phyloP scores from a whole-genome alignment of 2,113 vertebrate genomes.

The Brevimyrus niger region DNA sequence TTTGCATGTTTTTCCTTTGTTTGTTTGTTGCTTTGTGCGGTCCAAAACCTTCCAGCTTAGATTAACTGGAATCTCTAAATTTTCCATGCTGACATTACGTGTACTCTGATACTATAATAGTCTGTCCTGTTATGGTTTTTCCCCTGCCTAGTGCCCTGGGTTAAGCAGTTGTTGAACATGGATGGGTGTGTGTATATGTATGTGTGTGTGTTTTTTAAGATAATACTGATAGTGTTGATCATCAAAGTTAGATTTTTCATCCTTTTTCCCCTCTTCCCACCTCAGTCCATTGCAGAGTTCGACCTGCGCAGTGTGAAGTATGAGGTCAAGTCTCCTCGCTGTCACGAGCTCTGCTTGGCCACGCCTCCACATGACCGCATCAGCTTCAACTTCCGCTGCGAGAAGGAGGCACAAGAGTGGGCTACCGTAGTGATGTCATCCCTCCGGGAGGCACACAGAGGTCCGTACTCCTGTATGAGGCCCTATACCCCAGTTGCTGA shows the following conservation, averaged over 20 bases:
- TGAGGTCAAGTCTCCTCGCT: conserved; percentile 54
- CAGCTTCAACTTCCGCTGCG: conserved; percentile 67
- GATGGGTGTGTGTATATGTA: background rate
- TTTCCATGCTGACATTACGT: background rate
- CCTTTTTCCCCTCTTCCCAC: background rate
- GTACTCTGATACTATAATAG: background rate
- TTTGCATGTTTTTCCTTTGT: background rate
- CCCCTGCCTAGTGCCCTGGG: background rate
- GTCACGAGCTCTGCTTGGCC: conserved; percentile 62
- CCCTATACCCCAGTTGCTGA: background rate
- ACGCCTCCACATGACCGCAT: conserved; percentile 55
- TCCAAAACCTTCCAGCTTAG: background rate
- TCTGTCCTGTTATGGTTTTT: background rate
- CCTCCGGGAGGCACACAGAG: conserved; percentile 67
- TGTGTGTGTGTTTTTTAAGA: background rate
- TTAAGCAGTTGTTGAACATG: background rate
- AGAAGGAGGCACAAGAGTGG: conserved; percentile 76
- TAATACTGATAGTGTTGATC: background rate
- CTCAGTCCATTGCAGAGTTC: conserved; percentile 65
- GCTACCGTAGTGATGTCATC: conserved; percentile 74
- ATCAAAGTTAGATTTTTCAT: background rate
- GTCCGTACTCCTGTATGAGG: conserved; percentile 41
- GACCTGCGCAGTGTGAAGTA: conserved; percentile 65
- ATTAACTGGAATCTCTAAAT: background rate
- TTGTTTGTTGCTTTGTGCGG: background rate